Evolutionary conservation across 2,113 vertebrate species (phyloP), one percentile per base, ranked within the genome.

Genomic region (Serilophus lunatus): DNA sequence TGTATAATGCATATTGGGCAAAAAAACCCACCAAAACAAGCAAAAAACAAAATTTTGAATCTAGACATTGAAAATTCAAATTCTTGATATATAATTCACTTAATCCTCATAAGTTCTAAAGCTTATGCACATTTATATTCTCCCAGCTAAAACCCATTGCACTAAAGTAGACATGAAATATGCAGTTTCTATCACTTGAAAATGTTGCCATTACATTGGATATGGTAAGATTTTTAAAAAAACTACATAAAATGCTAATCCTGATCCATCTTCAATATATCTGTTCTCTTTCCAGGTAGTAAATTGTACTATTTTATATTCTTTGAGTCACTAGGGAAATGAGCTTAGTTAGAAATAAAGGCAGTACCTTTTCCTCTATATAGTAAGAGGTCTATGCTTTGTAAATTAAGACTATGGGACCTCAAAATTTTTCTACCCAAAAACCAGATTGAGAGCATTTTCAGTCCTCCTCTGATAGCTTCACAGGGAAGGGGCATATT

Each of bases 11-110:
- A 33, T 63, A 25, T 4, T 64, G 35, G 40, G 69, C 78, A 51
- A 33, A 36, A 86, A 42, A 47, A 6, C 2, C 3, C 25, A 36
- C 15, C 16, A 23, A 2, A 3, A 8, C 11, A 19, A 51, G 16
- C 8, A 7, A 33, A 51, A 36, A 4, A 0, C n/a, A n/a, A n/a
- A 1, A 4, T 18, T 56, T 31, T 80, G 3, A 85, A 51, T 47
- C 33, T 45, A 80, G 53, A 22, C 24, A 72, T 9, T 23, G 28
- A 54, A 71, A 77, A 90, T 44, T 36, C 18, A 33, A 60, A 65
- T 45, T 82, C 22, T 49, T 69, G 31, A 12, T 36, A 42, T 13
- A 33, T 45, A 59, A 24, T 5, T 61, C 26, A 36, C 6, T 49
- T 53, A 71, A 29, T 36, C 7, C 6, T 63, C 15, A 31, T 53